These are phyloP conservation scores for Oceanites oceanicus DNA, from an alignment of 2,113 vertebrate species.

Conservation along the genomic window DNA sequence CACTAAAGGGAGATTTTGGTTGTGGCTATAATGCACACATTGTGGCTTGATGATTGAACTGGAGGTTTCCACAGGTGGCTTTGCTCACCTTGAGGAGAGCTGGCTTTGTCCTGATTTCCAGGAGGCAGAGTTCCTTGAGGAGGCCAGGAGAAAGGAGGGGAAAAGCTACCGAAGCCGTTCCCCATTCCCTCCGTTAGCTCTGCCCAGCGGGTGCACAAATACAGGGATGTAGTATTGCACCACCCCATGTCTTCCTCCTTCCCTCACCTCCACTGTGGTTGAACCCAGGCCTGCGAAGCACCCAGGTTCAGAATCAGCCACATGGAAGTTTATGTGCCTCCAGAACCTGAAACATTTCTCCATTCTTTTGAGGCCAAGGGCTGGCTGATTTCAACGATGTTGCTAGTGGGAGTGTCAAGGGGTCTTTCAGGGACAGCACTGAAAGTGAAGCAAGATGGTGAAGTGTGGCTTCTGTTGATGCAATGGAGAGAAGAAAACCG, in stretches of 20 bases:
- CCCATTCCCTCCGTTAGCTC: background rate
- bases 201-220: background rate
- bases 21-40: background rate
- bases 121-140: background rate
- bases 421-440: background rate
- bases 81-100: background rate
- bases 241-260: background rate
- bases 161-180: background rate
- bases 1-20: background rate
- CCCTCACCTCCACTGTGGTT: background rate
- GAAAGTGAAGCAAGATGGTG: background rate
- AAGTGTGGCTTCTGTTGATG: background rate
- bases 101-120: background rate
- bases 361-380: background rate
- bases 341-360: background rate
- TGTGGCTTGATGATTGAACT: background rate
- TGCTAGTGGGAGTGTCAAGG: background rate
- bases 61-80: background rate
- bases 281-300: no score
- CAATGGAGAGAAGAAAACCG: background rate
- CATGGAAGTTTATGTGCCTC: background rate
- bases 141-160: background rate
- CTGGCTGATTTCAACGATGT: background rate
- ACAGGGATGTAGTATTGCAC: background rate
- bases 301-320: background rate